Evolutionary conservation across 2,113 vertebrate genomes (phyloP).

Genomic region (Craseonycteris thonglongyai): DNA sequence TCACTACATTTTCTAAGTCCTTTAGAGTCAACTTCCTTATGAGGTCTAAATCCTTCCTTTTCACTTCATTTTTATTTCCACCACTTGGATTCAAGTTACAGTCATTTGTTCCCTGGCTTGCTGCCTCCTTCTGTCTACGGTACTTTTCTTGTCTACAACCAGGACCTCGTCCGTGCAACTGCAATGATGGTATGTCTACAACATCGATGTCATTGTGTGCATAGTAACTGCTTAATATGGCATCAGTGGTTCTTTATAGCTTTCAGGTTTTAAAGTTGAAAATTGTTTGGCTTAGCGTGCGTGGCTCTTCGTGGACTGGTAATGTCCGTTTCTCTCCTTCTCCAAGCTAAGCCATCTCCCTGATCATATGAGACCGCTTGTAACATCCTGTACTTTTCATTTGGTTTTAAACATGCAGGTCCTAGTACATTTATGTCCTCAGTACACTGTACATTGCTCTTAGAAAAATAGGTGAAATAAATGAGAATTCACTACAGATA

Average conservation of each 20-base stretch:
- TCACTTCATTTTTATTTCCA: background rate
- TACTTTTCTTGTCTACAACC: background rate
- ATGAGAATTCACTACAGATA: background rate
- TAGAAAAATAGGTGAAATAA: background rate
- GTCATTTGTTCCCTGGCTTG: background rate
- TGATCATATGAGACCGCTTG: background rate
- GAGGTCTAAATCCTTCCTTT: background rate
- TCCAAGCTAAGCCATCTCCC: background rate
- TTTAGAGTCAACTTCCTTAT: background rate
- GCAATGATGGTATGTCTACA: background rate
- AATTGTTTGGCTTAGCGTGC: background rate
- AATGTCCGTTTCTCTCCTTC: background rate
- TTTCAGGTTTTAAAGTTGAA: background rate
- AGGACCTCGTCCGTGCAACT: background rate
- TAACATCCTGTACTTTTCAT: background rate
- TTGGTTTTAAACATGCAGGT: background rate
- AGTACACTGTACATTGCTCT: background rate
- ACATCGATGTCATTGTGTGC: background rate
- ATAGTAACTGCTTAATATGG: background rate
- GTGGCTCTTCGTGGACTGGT: background rate
- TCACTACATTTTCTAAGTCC: background rate
- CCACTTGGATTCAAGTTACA: background rate
- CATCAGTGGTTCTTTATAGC: background rate
- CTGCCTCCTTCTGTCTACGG: background rate
- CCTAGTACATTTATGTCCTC: background rate